Conservation (phyloP, 2,113 vertebrate species). For the Tragelaphus scriptus region DNA sequence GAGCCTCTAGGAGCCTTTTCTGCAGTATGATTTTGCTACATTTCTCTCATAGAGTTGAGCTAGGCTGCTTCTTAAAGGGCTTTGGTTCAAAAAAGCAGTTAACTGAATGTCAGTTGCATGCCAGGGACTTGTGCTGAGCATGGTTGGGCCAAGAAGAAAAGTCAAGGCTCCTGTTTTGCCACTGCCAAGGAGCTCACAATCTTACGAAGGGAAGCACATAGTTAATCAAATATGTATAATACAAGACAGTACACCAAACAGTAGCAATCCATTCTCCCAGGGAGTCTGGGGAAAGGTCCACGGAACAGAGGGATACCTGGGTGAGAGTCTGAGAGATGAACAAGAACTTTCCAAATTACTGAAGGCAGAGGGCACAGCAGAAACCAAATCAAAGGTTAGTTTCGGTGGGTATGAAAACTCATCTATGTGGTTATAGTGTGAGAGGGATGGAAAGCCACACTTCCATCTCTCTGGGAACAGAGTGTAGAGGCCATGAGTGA, state of each 20-base stretch:
- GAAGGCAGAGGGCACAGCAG: background rate
- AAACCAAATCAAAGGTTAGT: background rate
- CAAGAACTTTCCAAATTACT: background rate
- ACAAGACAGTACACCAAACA: background rate
- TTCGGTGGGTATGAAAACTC: background rate
- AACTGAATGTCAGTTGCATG: background rate
- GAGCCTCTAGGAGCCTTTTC: background rate
- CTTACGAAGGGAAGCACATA: background rate
- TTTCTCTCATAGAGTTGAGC: background rate
- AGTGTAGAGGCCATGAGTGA: too few species aligned
- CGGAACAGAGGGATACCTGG: background rate
- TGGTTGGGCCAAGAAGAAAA: background rate
- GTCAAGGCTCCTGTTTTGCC: background rate
- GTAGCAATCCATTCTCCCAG: background rate
- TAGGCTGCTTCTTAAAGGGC: background rate
- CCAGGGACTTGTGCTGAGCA: background rate
- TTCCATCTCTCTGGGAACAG: background rate
- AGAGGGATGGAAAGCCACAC: background rate
- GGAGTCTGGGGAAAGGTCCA: background rate
- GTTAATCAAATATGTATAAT: background rate
- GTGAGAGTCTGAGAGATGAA: background rate
- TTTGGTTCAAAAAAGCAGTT: background rate
- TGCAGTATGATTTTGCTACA: background rate
- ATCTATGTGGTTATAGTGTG: rapidly evolving
- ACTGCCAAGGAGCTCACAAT: background rate